These are phyloP conservation scores for Drosophila helvetica DNA, from an alignment of 2,888 invertebrate species.

Conservation along the genomic window DNA sequence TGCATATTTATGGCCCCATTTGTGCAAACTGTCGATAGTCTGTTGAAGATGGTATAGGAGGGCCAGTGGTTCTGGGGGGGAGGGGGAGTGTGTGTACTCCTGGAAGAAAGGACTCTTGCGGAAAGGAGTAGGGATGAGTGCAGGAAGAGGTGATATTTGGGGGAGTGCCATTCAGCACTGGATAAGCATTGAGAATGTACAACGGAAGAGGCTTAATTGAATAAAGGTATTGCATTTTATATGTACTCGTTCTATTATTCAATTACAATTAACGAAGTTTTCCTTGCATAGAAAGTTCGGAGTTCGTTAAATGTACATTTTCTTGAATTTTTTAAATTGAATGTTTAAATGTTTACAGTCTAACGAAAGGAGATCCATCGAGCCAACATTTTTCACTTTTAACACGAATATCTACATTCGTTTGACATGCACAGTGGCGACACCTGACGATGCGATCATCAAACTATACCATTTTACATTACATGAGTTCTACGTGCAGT, in stretches of 20 bases:
- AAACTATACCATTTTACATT: too few species aligned
- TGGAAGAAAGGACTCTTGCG: too few species aligned
- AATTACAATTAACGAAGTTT: not conserved
- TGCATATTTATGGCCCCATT: slow-evolving; percentile 77
- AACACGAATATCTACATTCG: not conserved
- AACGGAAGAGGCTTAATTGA: not conserved
- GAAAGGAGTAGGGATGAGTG: not conserved
- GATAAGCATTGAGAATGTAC: slow-evolving; percentile 33
- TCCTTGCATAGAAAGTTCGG: not conserved
- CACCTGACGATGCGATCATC: not conserved
- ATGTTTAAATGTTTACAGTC: not conserved
- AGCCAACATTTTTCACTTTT: not conserved
- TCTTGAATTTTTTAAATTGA: not conserved
- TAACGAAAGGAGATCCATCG: too few species aligned
- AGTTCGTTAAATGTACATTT: not conserved
- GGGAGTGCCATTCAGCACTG: slow-evolving; percentile 14
- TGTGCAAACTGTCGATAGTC: slow-evolving; percentile 53
- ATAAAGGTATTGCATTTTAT: not conserved
- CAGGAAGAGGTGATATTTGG: too few species aligned
- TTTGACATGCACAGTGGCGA: not conserved
- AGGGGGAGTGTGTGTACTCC: not conserved
- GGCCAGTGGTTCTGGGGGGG: slow-evolving; percentile 4
- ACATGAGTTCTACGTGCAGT: not conserved
- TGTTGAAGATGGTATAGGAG: not conserved
- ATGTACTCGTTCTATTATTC: not conserved